Conservation (phyloP, 30 jellyfish, hydroid and myxozoan genomes). For the Thelohanellus kitauei region DNA sequence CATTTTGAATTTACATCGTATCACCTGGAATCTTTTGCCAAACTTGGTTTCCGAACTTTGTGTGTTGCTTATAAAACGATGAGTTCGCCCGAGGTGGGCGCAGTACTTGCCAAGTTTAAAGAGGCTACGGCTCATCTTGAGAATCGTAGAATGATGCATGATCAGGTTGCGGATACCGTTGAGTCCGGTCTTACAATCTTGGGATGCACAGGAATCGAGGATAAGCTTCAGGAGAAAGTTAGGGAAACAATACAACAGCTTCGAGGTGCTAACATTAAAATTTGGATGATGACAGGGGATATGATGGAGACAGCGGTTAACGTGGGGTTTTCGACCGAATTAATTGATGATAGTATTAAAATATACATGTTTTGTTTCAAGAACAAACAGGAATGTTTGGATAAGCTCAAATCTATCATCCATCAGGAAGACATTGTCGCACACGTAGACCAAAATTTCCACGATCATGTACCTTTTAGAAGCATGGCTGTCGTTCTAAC, state of each 20-base stretch:
- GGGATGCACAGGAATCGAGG: slow-evolving; percentile 74
- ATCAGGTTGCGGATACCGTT: slow-evolving; percentile 24
- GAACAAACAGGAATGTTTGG: background rate
- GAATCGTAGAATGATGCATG: slow-evolving; percentile 32
- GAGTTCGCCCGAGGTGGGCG: slow-evolving; percentile 12
- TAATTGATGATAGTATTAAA: background rate
- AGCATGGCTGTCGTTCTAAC: background rate
- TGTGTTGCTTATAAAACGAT: slow-evolving; percentile 37
- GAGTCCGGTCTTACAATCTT: slow-evolving; percentile 23
- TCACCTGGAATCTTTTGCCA: background rate
- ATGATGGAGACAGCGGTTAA: slow-evolving; percentile 67
- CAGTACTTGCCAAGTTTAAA: slow-evolving; percentile 18
- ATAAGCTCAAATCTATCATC: background rate
- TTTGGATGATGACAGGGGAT: slow-evolving; percentile 76
- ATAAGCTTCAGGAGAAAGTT: slow-evolving; percentile 44
- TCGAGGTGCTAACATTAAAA: slow-evolving; percentile 31
- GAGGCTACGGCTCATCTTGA: slow-evolving; percentile 45
- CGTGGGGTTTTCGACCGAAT: slow-evolving; percentile 2
- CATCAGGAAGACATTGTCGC: background rate
- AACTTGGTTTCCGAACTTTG: slow-evolving; percentile 23
- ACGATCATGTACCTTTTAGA: background rate
- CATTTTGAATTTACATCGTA: background rate
- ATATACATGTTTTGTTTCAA: no score
- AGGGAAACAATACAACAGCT: slow-evolving; percentile 43
- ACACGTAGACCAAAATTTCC: background rate